Percentiles rank a stretch among this genome's conserved stretches.
Conservation (phyloP, 1,140 invertebrate species). For the Paracyclopina nana region DNA sequence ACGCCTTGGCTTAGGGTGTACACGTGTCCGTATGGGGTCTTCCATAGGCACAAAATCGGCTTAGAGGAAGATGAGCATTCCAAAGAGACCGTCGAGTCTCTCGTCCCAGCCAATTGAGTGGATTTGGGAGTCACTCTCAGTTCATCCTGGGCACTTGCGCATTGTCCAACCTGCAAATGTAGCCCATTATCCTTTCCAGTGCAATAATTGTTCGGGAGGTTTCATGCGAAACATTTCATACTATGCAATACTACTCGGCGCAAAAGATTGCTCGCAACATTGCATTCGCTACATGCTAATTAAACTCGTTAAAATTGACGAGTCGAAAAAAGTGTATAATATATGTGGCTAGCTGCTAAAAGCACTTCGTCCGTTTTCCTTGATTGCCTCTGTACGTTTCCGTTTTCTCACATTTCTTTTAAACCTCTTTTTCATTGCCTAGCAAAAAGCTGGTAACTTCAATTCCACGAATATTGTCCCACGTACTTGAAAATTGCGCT, state of each 20-base stretch:
- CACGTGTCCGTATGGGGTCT: constrained; percentile 7
- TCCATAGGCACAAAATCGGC: constrained; percentile 10
- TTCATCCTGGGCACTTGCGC: neutral
- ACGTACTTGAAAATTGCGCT: too few species aligned
- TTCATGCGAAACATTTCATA: neutral
- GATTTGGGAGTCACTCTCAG: neutral
- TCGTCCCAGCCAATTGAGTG: neutral
- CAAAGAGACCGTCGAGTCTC: neutral
- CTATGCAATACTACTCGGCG: neutral
- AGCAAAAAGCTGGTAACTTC: too few species aligned
- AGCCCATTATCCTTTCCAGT: neutral
- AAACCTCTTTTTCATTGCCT: too few species aligned
- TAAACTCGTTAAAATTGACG: neutral
- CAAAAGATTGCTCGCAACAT: neutral
- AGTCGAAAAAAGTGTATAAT: too few species aligned
- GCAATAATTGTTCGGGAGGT: neutral
- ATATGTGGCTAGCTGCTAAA: too few species aligned
- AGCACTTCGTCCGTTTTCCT: too few species aligned
- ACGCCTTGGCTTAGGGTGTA: constrained; percentile 9
- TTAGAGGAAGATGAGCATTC: neutral
- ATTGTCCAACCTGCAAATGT: neutral
- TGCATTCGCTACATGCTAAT: neutral
- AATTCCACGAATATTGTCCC: too few species aligned
- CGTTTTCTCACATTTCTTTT: too few species aligned
- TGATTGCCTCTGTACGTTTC: too few species aligned